Base-by-base conservation (phyloP, 1,140 invertebrate genomes). In the Drosophila takahashii region DNA sequence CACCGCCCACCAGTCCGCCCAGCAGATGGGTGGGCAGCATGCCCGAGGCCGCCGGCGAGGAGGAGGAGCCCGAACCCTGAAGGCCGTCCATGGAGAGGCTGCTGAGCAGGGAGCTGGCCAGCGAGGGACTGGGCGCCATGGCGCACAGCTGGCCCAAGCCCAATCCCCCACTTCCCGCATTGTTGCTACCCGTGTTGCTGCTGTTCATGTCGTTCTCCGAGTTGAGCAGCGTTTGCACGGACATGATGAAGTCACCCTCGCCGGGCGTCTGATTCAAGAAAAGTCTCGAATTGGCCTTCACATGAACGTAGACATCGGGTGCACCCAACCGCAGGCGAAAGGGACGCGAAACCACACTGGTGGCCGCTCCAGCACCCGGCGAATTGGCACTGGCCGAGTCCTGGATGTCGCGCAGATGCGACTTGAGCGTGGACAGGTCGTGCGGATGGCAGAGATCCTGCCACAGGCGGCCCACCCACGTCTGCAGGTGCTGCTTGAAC, bases 161-260 rank as follows among this genome's bases (percentile, higher is more conserved):
- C 51, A 90, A 16, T 1, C 64, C 50, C 5, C 47, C 61, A 1
- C 29, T 32, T 8, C 59, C 70, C 39, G 66, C n/a, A n/a, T n/a
- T n/a, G n/a, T n/a, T 22, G 22, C 3, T 26, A n/a, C 62, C 80
- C 16, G 85, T 91, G 36, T 85, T 89, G 56, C 74, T 91, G 92
- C 93, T 92, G 86, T 94, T 93, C 91, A 93, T 92, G 86, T 93
- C 92, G 80, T 93, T 93, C 92, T 93, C 92, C 62, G 94, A 92
- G 93, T 95, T 93, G 93, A 93, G 91, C 54, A 99, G 95, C 50
- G 97, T 96, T 93, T 98, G 97, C 45, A 97, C 97, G 47, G 97
- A 96, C 95, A 98, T 97, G 66, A 98, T 96, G 92, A 97, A 98
- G 89, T 98, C 96, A 54, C 94, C 93, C 70, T 97, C 96, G 67